A percentile compares a stretch with the other conserved stretches of the same genome.
Conservation (phyloP, 2,888 invertebrate genomes). For the Erannis defoliaria region DNA sequence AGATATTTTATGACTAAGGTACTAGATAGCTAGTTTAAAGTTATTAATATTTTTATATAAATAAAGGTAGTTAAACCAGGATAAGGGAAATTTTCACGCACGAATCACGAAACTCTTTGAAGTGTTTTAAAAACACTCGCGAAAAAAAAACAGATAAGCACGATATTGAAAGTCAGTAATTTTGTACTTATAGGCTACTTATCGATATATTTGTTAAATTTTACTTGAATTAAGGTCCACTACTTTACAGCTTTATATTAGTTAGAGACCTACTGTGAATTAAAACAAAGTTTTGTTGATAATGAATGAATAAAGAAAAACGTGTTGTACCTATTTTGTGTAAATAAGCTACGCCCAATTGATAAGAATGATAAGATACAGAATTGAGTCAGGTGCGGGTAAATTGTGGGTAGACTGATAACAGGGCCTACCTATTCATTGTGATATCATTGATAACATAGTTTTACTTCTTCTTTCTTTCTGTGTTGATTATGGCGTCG, state of each 20-base stretch:
- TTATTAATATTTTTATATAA: too few relatives aligned
- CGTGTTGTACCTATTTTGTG: conserved; percentile 41
- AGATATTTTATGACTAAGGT: too few relatives aligned
- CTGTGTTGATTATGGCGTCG: too few relatives aligned
- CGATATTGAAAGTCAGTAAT: too few relatives aligned
- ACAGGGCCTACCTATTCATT: conserved; percentile 21
- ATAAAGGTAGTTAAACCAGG: too few relatives aligned
- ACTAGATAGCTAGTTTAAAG: too few relatives aligned
- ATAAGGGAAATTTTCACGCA: not conserved
- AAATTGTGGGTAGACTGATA: conserved; percentile 1
- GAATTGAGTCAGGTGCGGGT: conserved; percentile 61
- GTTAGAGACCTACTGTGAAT: not conserved
- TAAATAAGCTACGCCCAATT: conserved; percentile 65
- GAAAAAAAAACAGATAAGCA: too few relatives aligned
- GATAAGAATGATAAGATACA: conserved; percentile 79
- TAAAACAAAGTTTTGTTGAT: conserved; percentile 24
- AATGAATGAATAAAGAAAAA: conserved; percentile 51
- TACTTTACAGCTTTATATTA: not conserved
- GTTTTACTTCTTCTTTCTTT: too few relatives aligned
- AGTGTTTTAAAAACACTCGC: too few relatives aligned
- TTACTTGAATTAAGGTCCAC: not conserved
- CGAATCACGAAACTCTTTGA: not conserved
- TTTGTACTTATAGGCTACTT: too few relatives aligned
- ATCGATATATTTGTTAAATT: too few relatives aligned
- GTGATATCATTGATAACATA: too few relatives aligned